Base-by-base conservation (phyloP, 2,113 vertebrate genomes). In the Lagopus leucura region DNA sequence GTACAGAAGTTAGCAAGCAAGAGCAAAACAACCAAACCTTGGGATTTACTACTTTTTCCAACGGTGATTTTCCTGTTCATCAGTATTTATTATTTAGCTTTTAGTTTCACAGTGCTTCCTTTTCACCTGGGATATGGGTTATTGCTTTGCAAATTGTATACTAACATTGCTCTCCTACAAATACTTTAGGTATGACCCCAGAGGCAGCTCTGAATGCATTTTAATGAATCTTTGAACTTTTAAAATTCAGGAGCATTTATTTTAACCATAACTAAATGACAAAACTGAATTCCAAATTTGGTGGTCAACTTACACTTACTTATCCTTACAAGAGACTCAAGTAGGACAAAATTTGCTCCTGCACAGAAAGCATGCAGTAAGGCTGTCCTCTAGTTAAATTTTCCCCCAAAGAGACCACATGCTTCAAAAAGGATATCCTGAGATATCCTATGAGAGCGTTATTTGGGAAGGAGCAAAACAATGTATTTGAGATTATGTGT, bases 91-190 rank as follows among this genome's bases (percentile, higher is more conserved):
- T 92, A 91, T 89, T 94, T 96, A 92, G 63, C 54, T 95, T 93
- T 92, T 89, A 89, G 81, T 81, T 93, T 95, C 86, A 85, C 15
- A 58, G 60, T 27, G 8, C 64, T 95, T 94, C 42, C 19, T 86
- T 94, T 79, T 63, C 96, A 95, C 55, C 47, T 80, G 92, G 84
- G 95, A 94, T 60, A 66, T 18, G 14, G 48, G 45, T 95, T 96
- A 94, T 96, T 96, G 92, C 84, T 95, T 95, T 93, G 86, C 86
- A 96, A 95, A 93, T 94, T 94, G 84, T 85, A 89, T 82, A 90
- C 87, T 96, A 96, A 93, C 63, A 89, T 54, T 96, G 58, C 77
- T 90, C 82, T 84, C 78, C 54, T 87, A 78, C 54, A 94, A 94
- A 73, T 82, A 76, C 43, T 54, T 89, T 52, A 87, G 57, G 16